phyloP scores from a whole-genome alignment of 2,888 invertebrate species.

The Ophion ellenae region DNA sequence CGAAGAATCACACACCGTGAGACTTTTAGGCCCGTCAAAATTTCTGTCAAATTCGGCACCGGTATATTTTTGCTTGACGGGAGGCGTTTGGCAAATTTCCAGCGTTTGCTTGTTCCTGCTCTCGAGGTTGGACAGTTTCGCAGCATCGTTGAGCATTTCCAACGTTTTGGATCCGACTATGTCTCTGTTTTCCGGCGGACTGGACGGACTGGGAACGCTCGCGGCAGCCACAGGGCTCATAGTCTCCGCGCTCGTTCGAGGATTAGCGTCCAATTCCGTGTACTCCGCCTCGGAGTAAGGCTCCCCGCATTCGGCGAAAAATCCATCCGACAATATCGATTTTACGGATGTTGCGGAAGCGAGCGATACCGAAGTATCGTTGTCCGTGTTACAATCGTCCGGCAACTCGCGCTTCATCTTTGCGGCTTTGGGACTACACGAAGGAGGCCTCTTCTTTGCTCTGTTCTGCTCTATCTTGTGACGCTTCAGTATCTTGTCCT shows the following conservation, averaged over 20 bases:
- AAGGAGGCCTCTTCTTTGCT: constrained; percentile 86
- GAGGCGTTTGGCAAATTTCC: constrained; percentile 26
- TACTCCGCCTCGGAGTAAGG: constrained; percentile 77
- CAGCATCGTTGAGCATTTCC: constrained; percentile 79
- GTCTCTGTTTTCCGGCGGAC: constrained; percentile 80
- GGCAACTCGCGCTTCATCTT: constrained; percentile 85
- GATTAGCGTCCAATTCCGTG: constrained; percentile 75
- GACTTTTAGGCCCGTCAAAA: constrained; percentile 31
- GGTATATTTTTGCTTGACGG: constrained; percentile 54
- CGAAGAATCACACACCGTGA: constrained; percentile 18
- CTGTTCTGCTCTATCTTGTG: constrained; percentile 95
- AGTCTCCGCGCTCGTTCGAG: constrained; percentile 75
- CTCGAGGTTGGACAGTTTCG: constrained; percentile 25
- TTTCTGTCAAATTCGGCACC: constrained; percentile 58
- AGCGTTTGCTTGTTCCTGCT: constrained; percentile 16
- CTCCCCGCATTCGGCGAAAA: constrained; percentile 76
- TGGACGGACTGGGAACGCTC: constrained; percentile 82
- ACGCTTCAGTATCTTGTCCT: constrained; percentile 94
- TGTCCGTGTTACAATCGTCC: constrained; percentile 79
- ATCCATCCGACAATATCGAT: constrained; percentile 77
- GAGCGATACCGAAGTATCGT: constrained; percentile 76
- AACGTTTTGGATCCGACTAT: constrained; percentile 80
- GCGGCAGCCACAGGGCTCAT: constrained; percentile 81
- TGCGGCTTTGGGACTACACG: constrained; percentile 67
- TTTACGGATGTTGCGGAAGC: constrained; percentile 76